Evolutionary conservation across 1,140 invertebrate species (phyloP).

Genomic region (Trialeurodes vaporariorum): DNA sequence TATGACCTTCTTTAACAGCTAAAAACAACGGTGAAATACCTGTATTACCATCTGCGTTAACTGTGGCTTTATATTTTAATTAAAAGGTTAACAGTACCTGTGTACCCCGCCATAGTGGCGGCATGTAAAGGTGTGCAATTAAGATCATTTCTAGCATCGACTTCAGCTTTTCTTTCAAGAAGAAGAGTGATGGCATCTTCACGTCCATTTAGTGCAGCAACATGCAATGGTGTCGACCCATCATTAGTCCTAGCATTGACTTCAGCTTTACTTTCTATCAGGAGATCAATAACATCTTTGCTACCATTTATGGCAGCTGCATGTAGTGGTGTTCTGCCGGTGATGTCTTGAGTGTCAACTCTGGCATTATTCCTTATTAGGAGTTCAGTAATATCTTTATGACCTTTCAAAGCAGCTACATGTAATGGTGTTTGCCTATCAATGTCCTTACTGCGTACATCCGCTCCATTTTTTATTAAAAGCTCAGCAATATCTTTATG

Average conservation of each 20-base stretch:
- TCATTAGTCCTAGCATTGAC: slow-evolving; percentile 19
- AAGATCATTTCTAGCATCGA: background rate
- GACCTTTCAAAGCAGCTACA: slow-evolving; percentile 32
- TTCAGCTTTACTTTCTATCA: slow-evolving; percentile 21
- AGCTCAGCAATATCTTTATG: slow-evolving; percentile 25
- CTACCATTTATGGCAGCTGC: too few species aligned
- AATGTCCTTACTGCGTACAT: slow-evolving; percentile 49
- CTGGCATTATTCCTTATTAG: too few species aligned
- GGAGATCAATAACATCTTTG: too few species aligned
- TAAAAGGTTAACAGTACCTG: background rate
- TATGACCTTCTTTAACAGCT: slow-evolving; percentile 19
- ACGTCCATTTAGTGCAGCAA: slow-evolving; percentile 19
- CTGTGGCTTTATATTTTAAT: background rate
- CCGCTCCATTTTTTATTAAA: slow-evolving; percentile 50
- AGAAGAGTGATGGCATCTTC: slow-evolving; percentile 18
- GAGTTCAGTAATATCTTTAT: slow-evolving; percentile 45
- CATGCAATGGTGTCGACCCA: slow-evolving; percentile 21
- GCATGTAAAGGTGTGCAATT: slow-evolving; percentile 4
- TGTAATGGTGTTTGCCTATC: slow-evolving; percentile 34
- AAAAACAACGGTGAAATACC: slow-evolving; percentile 20
- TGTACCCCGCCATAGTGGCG: background rate
- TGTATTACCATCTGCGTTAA: too few species aligned
- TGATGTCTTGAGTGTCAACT: too few species aligned
- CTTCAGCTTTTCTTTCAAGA: slow-evolving; percentile 16
- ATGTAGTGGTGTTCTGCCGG: too few species aligned